phyloP scores from a whole-genome alignment of 2,888 invertebrate species.

The Trichopoda pennipes region DNA sequence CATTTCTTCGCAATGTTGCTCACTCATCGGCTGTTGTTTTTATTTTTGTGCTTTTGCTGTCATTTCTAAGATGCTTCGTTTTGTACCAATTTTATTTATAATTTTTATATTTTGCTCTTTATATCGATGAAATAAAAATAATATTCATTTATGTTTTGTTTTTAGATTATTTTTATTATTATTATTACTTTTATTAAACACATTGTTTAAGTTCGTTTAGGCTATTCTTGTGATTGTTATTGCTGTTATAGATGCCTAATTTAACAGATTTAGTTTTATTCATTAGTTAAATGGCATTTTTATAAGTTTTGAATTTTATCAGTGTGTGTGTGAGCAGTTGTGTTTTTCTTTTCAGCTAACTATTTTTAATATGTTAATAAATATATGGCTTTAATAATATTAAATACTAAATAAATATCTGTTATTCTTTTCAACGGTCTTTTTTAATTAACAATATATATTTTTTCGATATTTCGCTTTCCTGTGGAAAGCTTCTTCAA shows the following conservation, averaged over 20 bases:
- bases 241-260: constrained; percentile 43
- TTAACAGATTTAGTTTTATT: neutral
- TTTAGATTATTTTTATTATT: constrained; percentile 57
- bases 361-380: constrained; percentile 79
- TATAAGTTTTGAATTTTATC: constrained; percentile 53
- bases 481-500: too few species aligned
- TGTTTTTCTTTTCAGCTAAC: constrained; percentile 74
- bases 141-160: constrained; percentile 57
- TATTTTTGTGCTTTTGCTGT: constrained; percentile 18
- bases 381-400: constrained; percentile 71
- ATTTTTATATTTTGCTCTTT: constrained; percentile 11
- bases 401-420: too few species aligned
- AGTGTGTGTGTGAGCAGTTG: constrained; percentile 70
- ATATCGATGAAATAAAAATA: constrained; percentile 60
- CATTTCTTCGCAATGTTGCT: constrained; percentile 24
- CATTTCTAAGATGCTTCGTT: constrained; percentile 37
- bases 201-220: constrained; percentile 26
- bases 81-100: neutral
- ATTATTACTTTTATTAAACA: constrained; percentile 43
- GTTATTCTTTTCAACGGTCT: too few species aligned
- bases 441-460: too few species aligned
- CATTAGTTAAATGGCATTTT: constrained; percentile 55
- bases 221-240: constrained; percentile 35
- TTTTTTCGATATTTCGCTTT: too few species aligned
- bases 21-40: neutral